phyloP scores from a whole-genome alignment of 2,113 vertebrate species.

The Coracopsis vasa region DNA sequence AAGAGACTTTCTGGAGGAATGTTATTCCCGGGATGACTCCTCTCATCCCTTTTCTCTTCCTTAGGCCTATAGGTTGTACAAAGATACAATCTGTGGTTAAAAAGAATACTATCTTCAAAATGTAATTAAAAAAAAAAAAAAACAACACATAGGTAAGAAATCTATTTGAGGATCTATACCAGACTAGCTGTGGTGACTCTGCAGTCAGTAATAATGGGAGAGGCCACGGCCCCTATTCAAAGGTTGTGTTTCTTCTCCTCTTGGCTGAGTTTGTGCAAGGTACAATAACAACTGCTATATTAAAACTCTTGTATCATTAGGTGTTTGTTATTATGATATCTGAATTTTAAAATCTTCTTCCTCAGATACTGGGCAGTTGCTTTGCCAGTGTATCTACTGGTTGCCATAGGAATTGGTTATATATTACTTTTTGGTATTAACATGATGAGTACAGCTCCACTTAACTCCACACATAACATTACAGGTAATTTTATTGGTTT shows the following conservation, averaged over 20 bases:
- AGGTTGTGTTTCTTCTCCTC: neutral
- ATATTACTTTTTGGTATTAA: slow-evolving; percentile 90
- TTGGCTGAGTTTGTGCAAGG: neutral
- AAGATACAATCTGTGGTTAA: too few species aligned
- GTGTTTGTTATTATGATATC: neutral
- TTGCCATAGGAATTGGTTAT: slow-evolving; percentile 72
- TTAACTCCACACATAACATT: slow-evolving; percentile 86
- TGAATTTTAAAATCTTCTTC: neutral
- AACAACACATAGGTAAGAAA: neutral
- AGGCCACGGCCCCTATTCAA: neutral
- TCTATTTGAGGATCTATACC: neutral
- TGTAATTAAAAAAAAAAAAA: neutral
- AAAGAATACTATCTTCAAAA: neutral
- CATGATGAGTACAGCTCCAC: slow-evolving; percentile 90
- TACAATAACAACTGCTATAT: neutral
- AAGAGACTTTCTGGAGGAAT: too few species aligned
- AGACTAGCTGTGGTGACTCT: neutral
- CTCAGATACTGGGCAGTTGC: slow-evolving; percentile 93
- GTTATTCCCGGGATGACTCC: too few species aligned
- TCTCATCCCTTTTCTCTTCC: too few species aligned
- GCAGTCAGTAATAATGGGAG: neutral
- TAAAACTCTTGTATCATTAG: neutral
- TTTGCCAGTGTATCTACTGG: slow-evolving; percentile 86
- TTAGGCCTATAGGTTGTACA: too few species aligned
- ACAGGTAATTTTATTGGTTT: slow-evolving; percentile 78